Base-by-base conservation (phyloP, 1,140 invertebrate species). In the Lutraria rhynchaena region DNA sequence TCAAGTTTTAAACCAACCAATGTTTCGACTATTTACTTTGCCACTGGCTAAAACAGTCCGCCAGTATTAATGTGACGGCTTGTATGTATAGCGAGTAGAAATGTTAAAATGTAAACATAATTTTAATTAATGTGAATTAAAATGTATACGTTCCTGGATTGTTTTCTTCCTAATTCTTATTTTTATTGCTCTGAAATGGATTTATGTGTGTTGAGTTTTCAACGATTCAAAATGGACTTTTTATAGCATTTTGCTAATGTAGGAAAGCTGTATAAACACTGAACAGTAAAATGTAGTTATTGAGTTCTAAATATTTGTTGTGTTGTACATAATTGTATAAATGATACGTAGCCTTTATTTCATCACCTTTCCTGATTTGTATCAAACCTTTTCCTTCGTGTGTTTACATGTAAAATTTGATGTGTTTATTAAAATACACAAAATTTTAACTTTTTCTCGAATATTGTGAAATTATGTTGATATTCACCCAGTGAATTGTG, bases 281-380 rank as follows among this genome's bases (percentile, higher is more conserved):
- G 17, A 33, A 27, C 7, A 29, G 27, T 67, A 67, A 49, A 67
- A 67, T 67, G 63, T 67, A 67, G 63, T 29, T 46, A 46, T 13
- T 29, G 44, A 15, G n/a, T 7, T n/a, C 5, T n/a, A 41, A 22
- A 11, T 13, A 27, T 29, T 51, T 67, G 19, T 49, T 11, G 63
- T 29, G 27, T 24, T 67, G 69, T 71, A 71, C 35, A 71, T 71
- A 71, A 37, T 71, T 71, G 69, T 71, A 71, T 55, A 44, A 57
- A 51, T 22, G 4, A 22, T 37, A 57, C 57, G 53, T 55, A 55
- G 53, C 53, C n/a, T 71, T 70, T 5, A 51, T 57, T 71, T 71
- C 13, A 15, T 24, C 51, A 31, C 33, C 44, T 70, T 53, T 33
- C 37, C 69, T 57, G 37, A 41, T 51, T 49, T 67, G 41, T 65